Evolutionary conservation across 92 coral and sea anemone species (phyloP).

Genomic region (Bergia sp.): DNA sequence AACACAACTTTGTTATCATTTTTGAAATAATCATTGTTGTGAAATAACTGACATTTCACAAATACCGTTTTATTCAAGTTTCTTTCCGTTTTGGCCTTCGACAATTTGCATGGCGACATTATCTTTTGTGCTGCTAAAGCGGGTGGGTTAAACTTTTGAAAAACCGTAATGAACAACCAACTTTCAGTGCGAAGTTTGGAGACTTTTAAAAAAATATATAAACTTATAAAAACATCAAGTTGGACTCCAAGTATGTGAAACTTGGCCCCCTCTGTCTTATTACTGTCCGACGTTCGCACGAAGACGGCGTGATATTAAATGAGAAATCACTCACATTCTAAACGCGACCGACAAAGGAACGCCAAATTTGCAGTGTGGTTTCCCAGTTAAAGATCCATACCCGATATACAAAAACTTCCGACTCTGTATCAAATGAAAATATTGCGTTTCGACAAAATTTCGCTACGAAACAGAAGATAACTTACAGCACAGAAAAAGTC

Average conservation of each 20-base stretch:
- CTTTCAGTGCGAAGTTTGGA: neutral
- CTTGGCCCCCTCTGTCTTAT: too few relatives aligned
- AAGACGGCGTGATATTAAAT: too few relatives aligned
- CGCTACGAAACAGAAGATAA: neutral
- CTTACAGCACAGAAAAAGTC: neutral
- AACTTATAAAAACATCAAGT: too few relatives aligned
- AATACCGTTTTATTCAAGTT: neutral
- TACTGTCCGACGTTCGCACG: neutral
- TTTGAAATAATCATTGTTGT: neutral
- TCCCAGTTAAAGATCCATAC: neutral
- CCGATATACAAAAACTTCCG: neutral
- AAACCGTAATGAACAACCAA: neutral
- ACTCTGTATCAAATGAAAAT: neutral
- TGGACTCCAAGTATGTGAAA: too few relatives aligned
- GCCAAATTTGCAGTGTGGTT: neutral
- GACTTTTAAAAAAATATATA: neutral
- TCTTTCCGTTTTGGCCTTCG: constrained; percentile 11
- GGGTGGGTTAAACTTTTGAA: neutral
- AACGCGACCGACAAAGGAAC: neutral
- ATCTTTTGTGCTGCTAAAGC: neutral
- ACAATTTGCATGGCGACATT: neutral
- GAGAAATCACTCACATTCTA: neutral
- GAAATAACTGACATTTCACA: neutral
- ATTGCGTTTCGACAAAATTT: neutral
- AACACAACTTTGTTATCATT: neutral